Evolutionary conservation across 2,888 invertebrate genomes (phyloP).

Genomic region (Polia nebulosa): DNA sequence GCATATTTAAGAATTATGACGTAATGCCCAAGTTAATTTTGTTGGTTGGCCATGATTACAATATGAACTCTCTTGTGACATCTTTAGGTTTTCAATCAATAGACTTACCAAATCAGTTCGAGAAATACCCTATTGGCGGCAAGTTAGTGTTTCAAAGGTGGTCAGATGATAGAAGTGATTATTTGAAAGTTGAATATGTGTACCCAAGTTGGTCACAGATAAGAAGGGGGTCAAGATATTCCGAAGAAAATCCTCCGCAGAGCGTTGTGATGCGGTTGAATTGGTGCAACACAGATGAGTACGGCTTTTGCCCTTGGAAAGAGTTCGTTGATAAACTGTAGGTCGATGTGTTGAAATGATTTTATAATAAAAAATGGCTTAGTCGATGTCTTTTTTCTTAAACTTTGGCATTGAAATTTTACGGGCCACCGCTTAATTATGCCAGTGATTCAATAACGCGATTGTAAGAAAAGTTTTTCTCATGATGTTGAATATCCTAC

Average conservation of each 20-base stretch:
- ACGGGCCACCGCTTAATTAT: background rate
- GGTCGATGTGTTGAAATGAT: background rate
- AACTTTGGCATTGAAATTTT: background rate
- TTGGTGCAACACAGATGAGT: slow-evolving; percentile 46
- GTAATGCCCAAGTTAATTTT: slow-evolving; percentile 48
- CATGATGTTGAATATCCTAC: background rate
- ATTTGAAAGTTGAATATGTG: slow-evolving; percentile 60
- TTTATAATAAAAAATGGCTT: background rate
- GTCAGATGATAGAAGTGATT: slow-evolving; percentile 51
- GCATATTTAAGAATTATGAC: slow-evolving; percentile 47
- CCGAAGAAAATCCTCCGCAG: slow-evolving; percentile 42
- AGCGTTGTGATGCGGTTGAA: slow-evolving; percentile 46
- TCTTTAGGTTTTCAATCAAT: slow-evolving; percentile 41
- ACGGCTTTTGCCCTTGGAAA: slow-evolving; percentile 54
- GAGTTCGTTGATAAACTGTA: slow-evolving; percentile 52
- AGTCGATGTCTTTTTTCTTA: slow-evolving; percentile 2
- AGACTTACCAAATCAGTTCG: slow-evolving; percentile 55
- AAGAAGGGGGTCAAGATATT: slow-evolving; percentile 38
- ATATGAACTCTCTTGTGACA: slow-evolving; percentile 39
- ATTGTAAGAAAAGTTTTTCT: background rate
- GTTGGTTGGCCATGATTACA: slow-evolving; percentile 60
- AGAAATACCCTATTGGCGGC: slow-evolving; percentile 55
- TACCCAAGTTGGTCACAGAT: slow-evolving; percentile 55
- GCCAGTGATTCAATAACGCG: background rate
- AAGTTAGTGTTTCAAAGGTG: slow-evolving; percentile 62